These are phyloP conservation scores for Macrosteles quadrilineatus DNA, from an alignment of 1,140 invertebrate species.

Conservation along the genomic window DNA sequence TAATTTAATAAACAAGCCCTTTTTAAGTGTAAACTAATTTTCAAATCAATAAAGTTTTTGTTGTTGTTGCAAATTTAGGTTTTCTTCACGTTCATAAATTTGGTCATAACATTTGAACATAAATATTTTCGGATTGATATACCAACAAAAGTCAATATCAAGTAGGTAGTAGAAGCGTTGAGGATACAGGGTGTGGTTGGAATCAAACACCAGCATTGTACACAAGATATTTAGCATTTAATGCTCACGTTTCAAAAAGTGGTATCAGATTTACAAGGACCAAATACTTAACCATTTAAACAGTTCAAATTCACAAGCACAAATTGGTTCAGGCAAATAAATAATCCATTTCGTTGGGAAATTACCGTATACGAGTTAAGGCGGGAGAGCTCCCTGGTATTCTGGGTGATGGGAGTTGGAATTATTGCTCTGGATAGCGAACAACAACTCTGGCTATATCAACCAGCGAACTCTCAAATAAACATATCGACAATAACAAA, in stretches of 20 bases:
- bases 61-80: too few species aligned
- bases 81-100: too few species aligned
- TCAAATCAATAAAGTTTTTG: too few species aligned
- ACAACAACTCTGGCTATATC: background rate
- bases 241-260: conserved; percentile 38
- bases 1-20: too few species aligned
- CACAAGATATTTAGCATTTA: conserved; percentile 41
- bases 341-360: conserved; percentile 26
- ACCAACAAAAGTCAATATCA: too few species aligned
- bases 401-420: background rate
- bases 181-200: too few species aligned
- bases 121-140: too few species aligned
- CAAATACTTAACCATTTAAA: conserved; percentile 31
- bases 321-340: conserved; percentile 15
- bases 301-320: conserved; percentile 29
- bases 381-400: conserved; percentile 1
- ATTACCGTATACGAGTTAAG: conserved; percentile 32
- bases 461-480: too few species aligned
- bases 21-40: too few species aligned
- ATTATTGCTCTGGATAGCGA: conserved; percentile 15
- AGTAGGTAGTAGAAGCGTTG: too few species aligned
- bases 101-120: too few species aligned
- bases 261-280: conserved; percentile 33
- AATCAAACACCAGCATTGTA: conserved; percentile 25
- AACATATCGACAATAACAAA: too few species aligned